These are phyloP conservation scores for Theonella swinhoei DNA, from an alignment of 37 sponge, comb jelly and placozoan genomes.

Conservation along the genomic window DNA sequence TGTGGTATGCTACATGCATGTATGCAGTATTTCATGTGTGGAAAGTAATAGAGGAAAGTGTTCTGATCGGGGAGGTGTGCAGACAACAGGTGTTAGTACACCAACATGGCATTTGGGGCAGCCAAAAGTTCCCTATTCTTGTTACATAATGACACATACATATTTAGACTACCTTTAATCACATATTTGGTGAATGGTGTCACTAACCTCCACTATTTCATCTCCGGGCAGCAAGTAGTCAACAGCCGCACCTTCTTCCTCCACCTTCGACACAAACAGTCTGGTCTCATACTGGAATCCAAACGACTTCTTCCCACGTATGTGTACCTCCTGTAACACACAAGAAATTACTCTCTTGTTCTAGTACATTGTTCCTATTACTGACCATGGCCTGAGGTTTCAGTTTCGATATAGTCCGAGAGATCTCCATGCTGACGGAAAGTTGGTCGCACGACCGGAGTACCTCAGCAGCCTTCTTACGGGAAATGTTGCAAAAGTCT, in stretches of 20 bases:
- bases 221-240: constrained; percentile 31
- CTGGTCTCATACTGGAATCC: constrained; percentile 46
- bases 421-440: constrained; percentile 38
- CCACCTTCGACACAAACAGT: constrained; percentile 35
- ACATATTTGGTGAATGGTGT: not conserved
- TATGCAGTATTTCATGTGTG: not conserved
- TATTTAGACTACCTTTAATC: not conserved
- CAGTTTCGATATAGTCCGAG: constrained; percentile 2
- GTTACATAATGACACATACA: not conserved
- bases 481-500: constrained; percentile 8
- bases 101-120: too few species aligned
- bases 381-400: constrained; percentile 35
- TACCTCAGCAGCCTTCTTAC: constrained; percentile 41
- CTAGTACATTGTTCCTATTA: too few species aligned
- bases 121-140: not conserved
- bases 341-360: too few species aligned
- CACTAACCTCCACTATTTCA: constrained; percentile 47
- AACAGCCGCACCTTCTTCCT: constrained; percentile 9
- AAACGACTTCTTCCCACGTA: constrained; percentile 49
- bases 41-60: not conserved
- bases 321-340: constrained; percentile 33
- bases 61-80: too few species aligned
- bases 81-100: not conserved
- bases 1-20: too few species aligned
- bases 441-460: constrained; percentile 53